A percentile compares a stretch with the other conserved stretches of the same genome.
Evolutionary conservation across 2,797 vertebrate genomes (phyloP).

Genomic region (Emydoidea blandingii): DNA sequence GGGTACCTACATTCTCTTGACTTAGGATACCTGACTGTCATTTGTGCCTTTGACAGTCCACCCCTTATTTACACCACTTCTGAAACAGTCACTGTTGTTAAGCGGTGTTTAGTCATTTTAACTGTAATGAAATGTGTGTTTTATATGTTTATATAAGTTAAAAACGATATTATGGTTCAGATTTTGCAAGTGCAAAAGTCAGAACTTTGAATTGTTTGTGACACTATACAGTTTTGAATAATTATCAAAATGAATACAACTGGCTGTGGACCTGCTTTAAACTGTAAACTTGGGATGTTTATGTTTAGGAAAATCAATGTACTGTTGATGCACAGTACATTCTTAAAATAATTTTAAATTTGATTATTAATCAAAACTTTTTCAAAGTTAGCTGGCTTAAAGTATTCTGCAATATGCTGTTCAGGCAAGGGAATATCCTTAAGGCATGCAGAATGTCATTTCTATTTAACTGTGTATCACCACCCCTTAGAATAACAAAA

Average conservation of each 20-base stretch:
- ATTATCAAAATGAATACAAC: too few species aligned
- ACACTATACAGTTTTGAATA: not conserved
- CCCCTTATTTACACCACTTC: not conserved
- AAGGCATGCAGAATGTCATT: not conserved
- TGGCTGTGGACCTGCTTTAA: not conserved
- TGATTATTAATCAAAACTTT: not conserved
- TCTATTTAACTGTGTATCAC: not conserved
- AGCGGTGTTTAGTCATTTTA: not conserved
- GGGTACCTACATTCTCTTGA: not conserved
- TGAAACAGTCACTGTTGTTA: not conserved
- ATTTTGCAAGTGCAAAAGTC: not conserved
- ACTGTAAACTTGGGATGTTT: not conserved
- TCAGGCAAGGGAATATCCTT: not conserved
- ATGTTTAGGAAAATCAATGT: not conserved
- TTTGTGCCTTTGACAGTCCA: not conserved
- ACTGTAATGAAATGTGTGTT: not conserved
- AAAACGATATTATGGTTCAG: not conserved
- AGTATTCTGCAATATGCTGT: not conserved
- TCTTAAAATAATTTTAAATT: not conserved
- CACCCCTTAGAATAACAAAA: not conserved
- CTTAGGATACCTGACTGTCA: not conserved
- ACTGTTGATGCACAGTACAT: not conserved
- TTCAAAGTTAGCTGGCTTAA: not conserved
- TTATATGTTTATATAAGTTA: not conserved
- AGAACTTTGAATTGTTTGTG: not conserved